A percentile compares a stretch with the other conserved stretches of the same genome.
phyloP scores from a whole-genome alignment of 2,888 invertebrate species.

The Branchellion lobata region DNA sequence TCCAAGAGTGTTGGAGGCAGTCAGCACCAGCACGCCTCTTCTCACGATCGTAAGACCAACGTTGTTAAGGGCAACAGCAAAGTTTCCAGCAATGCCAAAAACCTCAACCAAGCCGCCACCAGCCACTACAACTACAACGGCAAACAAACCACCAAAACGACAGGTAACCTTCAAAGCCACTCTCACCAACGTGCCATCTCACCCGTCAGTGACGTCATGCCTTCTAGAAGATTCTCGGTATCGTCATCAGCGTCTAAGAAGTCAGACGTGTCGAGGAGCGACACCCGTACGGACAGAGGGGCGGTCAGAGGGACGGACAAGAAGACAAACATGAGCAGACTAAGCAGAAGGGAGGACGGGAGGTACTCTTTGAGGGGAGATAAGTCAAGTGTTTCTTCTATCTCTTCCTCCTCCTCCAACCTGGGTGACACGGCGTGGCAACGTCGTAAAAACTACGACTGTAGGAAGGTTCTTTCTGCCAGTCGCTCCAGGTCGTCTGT shows the following conservation, averaged over 20 bases:
- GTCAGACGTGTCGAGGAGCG: background rate
- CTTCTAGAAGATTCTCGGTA: background rate
- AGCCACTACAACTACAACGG: background rate
- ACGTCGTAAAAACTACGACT: conserved; percentile 89
- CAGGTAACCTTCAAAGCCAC: too few species aligned
- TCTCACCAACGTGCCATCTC: too few species aligned
- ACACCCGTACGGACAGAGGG: background rate
- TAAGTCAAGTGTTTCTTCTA: conserved; percentile 12
- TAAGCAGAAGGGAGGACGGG: conserved; percentile 68
- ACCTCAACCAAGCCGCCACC: background rate
- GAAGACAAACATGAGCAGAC: background rate
- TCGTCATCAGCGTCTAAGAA: conserved; percentile 5
- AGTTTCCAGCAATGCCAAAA: background rate
- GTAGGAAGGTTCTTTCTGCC: conserved; percentile 84
- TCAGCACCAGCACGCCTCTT: background rate
- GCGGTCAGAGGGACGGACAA: background rate
- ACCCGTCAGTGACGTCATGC: conserved; percentile 20
- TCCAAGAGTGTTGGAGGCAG: conserved; percentile 30
- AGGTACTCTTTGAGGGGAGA: conserved; percentile 68
- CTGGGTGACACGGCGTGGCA: conserved; percentile 75
- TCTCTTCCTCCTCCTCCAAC: conserved; percentile 4
- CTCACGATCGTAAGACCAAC: too few species aligned
- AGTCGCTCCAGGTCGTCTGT: background rate
- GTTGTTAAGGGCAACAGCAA: too few species aligned
- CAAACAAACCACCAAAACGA: background rate